Conservation (phyloP, 2,797 vertebrate genomes). For the Chelon labrosus region DNA sequence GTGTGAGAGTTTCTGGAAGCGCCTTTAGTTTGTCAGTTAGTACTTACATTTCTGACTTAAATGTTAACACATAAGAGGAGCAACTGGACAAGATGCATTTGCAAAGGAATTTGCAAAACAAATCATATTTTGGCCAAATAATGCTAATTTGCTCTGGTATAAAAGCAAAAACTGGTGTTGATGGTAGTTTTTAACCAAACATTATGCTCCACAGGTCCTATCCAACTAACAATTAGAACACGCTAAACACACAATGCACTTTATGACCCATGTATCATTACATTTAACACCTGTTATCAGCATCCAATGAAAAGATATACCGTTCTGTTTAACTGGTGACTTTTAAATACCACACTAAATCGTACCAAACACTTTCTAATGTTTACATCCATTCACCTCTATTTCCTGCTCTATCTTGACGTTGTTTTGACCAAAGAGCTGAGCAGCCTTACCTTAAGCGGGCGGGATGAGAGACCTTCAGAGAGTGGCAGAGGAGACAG, state of each 20-base stretch:
- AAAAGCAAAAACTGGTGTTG: background rate
- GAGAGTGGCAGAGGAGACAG: conserved; percentile 32
- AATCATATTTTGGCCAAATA: background rate
- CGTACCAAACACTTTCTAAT: background rate
- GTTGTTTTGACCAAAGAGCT: conserved; percentile 11
- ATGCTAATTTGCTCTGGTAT: background rate
- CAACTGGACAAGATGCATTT: too few relatives aligned
- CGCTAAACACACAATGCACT: background rate
- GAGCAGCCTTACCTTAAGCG: conserved; percentile 78
- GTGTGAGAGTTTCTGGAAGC: too few relatives aligned
- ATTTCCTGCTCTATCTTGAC: background rate
- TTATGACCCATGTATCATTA: background rate
- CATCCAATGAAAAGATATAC: background rate
- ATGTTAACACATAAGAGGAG: too few relatives aligned
- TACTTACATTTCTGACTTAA: too few relatives aligned
- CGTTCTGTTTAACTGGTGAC: background rate
- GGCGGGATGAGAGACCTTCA: conserved; percentile 54
- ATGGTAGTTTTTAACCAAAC: background rate
- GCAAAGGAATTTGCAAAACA: too few relatives aligned
- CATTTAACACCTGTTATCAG: background rate
- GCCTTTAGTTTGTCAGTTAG: too few relatives aligned
- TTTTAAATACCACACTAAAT: conserved; percentile 3
- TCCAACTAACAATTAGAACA: background rate
- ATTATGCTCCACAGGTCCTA: background rate
- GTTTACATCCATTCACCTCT: background rate